Percentiles rank a stretch among this genome's conserved stretches.
Conservation (phyloP, 2,888 invertebrate species). For the Eupithecia tripunctaria region DNA sequence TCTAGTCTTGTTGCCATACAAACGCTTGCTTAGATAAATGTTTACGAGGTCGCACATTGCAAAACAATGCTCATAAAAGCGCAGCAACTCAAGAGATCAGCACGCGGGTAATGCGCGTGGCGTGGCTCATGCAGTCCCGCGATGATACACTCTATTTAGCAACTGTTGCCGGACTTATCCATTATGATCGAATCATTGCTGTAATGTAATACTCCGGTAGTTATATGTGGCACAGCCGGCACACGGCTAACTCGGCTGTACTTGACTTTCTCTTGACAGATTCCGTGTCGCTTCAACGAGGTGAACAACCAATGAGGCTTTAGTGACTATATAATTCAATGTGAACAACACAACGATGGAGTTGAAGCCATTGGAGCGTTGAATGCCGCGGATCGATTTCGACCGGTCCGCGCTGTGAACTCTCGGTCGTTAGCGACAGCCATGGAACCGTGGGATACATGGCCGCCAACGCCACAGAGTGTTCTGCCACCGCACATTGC, state of each 20-base stretch:
- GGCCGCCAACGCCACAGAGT: slow-evolving; percentile 34
- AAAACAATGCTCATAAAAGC: slow-evolving; percentile 50
- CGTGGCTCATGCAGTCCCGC: slow-evolving; percentile 48
- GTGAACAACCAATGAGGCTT: slow-evolving; percentile 55
- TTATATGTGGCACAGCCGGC: slow-evolving; percentile 70
- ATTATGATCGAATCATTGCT: slow-evolving; percentile 76
- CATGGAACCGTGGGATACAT: slow-evolving; percentile 59
- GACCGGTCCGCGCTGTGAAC: slow-evolving; percentile 64
- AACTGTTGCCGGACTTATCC: slow-evolving; percentile 68
- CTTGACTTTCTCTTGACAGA: slow-evolving; percentile 80
- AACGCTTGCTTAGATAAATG: slow-evolving; percentile 31
- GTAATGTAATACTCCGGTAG: slow-evolving; percentile 61
- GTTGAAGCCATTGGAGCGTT: slow-evolving; percentile 75
- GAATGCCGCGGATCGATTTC: slow-evolving; percentile 74
- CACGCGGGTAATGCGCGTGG: slow-evolving; percentile 57
- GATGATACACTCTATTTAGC: slow-evolving; percentile 69
- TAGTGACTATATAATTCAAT: slow-evolving; percentile 7
- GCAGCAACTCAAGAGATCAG: slow-evolving; percentile 50
- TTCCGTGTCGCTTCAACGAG: slow-evolving; percentile 78
- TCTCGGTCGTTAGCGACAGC: slow-evolving; percentile 56
- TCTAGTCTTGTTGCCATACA: slow-evolving; percentile 23
- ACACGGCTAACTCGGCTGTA: slow-evolving; percentile 62
- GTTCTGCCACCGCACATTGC: slow-evolving; percentile 44
- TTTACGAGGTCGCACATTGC: slow-evolving; percentile 37
- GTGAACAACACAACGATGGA: slow-evolving; percentile 66